Evolutionary conservation across 1,140 invertebrate genomes (phyloP), one percentile per base, ranked within the genome.

Genomic region (Orius insidiosus): DNA sequence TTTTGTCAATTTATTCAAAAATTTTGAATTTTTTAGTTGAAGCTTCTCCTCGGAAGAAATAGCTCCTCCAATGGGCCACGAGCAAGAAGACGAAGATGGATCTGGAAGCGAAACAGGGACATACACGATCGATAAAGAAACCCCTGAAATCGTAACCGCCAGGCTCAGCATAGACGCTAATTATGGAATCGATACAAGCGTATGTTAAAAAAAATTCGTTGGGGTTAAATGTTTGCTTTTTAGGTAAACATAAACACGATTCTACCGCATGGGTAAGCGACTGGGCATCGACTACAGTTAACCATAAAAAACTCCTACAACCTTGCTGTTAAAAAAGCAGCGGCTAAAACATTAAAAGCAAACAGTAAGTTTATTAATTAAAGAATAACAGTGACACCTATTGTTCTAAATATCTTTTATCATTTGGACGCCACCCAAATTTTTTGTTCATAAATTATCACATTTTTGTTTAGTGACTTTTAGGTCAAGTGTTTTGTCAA

Each of bases 121-220:
- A 1, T 92, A 90, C 53, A 90, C 86, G 0, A 75, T 92, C 31
- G 80, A 85, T 53, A 79, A 79, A 45, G 80, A 85, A 53, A 84
- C 83, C 53, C 79, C 80, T 1, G 85, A 86, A 55, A 81, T 85
- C 55, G 80, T 86, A 52, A 79, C 83, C 64, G 85, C 85, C 37
- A 68, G 84, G 54, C 80, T 81, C 70, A 81, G 82, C 55, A 90
- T 92, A 53, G 85, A 89, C 54, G 72, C 73, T 52, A 73, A 76
- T 34, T 85, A 85, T 61, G 73, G 72, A 39, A 66, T 77, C 10
- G 63, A 68, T 55, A 46, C 64, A 61, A 11, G 59, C 63, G 50
- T 56, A 62, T 31, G 66, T 67, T 24, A 24, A n/a, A n/a, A n/a
- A n/a, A n/a, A n/a, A n/a, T n/a, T n/a, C n/a, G n/a, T n/a, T n/a